Conservation (phyloP, 2,797 vertebrate species). For the Dendrocincla tyrannina region DNA sequence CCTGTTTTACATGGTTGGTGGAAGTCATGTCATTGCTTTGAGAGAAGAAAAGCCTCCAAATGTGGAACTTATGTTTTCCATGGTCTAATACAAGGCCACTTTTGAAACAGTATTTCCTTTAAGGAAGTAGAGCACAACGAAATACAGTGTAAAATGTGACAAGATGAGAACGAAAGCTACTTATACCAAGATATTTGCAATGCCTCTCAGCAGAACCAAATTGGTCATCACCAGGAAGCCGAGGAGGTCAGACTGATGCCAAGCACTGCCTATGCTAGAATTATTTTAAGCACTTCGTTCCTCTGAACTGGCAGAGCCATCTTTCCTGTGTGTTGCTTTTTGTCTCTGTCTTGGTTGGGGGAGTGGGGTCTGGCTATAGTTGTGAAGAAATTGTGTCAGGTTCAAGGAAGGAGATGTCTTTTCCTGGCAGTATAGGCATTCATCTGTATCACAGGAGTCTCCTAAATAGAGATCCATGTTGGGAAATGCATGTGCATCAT, state of each 20-base stretch:
- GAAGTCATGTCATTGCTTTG: background rate
- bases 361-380: background rate
- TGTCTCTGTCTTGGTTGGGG: background rate
- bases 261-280: background rate
- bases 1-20: background rate
- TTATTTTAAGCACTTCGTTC: background rate
- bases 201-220: background rate
- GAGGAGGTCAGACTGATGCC: background rate
- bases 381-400: background rate
- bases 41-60: background rate
- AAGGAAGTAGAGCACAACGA: background rate
- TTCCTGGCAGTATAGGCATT: background rate
- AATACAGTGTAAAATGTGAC: background rate
- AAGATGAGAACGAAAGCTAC: background rate
- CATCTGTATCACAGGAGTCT: background rate
- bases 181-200: background rate
- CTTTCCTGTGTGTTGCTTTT: background rate
- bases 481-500: background rate
- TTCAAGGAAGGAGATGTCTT: background rate
- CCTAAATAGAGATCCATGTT: background rate
- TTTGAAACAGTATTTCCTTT: background rate
- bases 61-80: background rate
- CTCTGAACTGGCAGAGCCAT: background rate
- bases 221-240: accelerated
- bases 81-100: background rate